Conservation (phyloP, 1,140 invertebrate genomes). For the Caenorhabditis tropicalis region DNA sequence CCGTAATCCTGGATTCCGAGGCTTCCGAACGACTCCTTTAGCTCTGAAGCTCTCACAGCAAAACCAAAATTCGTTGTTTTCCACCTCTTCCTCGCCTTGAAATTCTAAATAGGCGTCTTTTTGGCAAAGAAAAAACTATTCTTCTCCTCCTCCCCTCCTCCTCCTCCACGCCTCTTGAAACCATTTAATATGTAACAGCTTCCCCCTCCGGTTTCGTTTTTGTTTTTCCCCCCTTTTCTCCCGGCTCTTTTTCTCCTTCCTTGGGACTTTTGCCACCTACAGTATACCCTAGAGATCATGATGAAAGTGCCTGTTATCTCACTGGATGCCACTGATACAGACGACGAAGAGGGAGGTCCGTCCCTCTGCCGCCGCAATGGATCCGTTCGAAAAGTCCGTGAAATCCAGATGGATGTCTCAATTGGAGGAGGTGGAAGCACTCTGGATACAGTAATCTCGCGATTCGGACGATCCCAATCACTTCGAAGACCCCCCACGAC, state of each 20-base stretch:
- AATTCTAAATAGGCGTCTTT: no score
- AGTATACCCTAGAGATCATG: not conserved
- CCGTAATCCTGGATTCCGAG: no score
- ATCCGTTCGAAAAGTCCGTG: constrained; percentile 5
- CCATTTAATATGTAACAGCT: constrained; percentile 30
- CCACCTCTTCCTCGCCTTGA: not conserved
- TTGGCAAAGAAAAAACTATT: not conserved
- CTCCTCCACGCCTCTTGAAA: not conserved
- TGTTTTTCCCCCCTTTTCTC: not conserved
- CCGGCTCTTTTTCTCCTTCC: not conserved
- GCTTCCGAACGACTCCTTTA: no score
- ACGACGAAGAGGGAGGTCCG: not conserved
- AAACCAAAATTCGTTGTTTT: no score
- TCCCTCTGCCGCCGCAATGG: not conserved
- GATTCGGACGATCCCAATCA: not conserved
- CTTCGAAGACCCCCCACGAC: not conserved
- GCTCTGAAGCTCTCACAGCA: no score
- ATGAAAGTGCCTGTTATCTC: constrained; percentile 16
- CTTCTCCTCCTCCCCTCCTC: not conserved
- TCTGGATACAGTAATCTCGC: not conserved
- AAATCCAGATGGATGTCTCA: not conserved
- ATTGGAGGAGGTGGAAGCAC: not conserved
- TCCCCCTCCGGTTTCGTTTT: not conserved
- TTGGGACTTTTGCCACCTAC: not conserved
- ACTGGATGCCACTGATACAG: not conserved